Conservation (phyloP, 2,113 vertebrate species). For the Petroica traversi region DNA sequence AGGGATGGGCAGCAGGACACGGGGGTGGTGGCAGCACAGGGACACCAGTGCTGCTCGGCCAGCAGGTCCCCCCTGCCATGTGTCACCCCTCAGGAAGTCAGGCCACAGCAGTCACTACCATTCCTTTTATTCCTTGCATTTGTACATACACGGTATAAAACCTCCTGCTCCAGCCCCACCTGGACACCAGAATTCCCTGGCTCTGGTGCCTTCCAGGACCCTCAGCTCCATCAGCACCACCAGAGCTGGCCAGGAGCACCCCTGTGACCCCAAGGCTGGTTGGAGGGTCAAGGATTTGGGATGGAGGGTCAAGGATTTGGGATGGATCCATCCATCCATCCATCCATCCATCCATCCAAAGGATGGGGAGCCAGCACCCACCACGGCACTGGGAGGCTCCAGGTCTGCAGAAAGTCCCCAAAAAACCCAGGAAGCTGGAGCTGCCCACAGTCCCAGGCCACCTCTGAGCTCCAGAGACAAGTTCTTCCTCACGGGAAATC, state of each 20-base stretch:
- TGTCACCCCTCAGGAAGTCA: background rate
- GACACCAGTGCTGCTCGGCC: fast-evolving
- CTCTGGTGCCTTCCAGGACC: background rate
- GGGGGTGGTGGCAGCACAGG: background rate
- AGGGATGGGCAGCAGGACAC: background rate
- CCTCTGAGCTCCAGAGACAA: background rate
- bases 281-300: background rate
- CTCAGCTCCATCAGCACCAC: background rate
- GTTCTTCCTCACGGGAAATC: background rate
- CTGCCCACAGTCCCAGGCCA: background rate
- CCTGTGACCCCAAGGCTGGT: fast-evolving
- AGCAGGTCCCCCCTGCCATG: fast-evolving
- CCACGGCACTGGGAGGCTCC: background rate
- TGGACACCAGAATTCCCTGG: fast-evolving
- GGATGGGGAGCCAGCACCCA: fast-evolving
- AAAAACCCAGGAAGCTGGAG: background rate
- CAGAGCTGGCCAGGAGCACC: background rate
- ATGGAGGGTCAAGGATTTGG: background rate
- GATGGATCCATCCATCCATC: background rate
- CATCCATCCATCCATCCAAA: background rate
- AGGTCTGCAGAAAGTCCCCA: background rate
- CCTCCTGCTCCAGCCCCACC: background rate
- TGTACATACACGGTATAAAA: constrained; percentile 47
- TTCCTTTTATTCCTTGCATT: constrained; percentile 52
- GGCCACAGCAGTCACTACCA: background rate